Evolutionary conservation across 2,113 vertebrate genomes (phyloP).

Genomic region (Nyctereutes procyonoides): DNA sequence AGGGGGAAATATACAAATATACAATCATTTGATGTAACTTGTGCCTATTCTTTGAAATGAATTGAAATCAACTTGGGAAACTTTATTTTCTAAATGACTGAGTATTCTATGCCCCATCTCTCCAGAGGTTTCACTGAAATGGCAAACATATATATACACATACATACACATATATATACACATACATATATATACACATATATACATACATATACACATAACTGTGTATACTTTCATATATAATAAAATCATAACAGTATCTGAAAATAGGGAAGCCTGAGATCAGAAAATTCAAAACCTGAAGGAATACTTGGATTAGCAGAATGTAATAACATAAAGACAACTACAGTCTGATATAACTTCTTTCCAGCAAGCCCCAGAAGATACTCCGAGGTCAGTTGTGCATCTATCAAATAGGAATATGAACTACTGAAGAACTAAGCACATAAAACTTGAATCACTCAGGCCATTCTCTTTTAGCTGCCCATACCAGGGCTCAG

Average conservation of each 20-base stretch:
- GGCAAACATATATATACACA: background rate
- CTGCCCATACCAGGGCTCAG: background rate
- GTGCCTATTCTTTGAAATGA: background rate
- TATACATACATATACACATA: background rate
- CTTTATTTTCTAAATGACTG: background rate
- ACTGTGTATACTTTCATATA: background rate
- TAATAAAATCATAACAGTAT: background rate
- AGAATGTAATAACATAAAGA: background rate
- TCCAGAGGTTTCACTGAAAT: background rate
- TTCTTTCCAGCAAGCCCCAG: background rate
- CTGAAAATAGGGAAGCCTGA: background rate
- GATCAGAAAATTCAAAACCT: background rate
- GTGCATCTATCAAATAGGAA: background rate
- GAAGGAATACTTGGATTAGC: background rate
- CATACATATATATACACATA: background rate
- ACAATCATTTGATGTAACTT: background rate
- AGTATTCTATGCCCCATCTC: background rate
- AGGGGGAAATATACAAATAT: background rate
- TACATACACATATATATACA: background rate
- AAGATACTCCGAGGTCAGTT: conserved; percentile 1
- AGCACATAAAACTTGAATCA: background rate
- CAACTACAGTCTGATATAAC: background rate
- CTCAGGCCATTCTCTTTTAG: background rate
- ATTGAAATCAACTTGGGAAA: background rate
- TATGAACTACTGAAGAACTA: background rate